These are phyloP conservation scores for Hylaea fasciaria DNA, from an alignment of 2,888 invertebrate species.

Conservation along the genomic window DNA sequence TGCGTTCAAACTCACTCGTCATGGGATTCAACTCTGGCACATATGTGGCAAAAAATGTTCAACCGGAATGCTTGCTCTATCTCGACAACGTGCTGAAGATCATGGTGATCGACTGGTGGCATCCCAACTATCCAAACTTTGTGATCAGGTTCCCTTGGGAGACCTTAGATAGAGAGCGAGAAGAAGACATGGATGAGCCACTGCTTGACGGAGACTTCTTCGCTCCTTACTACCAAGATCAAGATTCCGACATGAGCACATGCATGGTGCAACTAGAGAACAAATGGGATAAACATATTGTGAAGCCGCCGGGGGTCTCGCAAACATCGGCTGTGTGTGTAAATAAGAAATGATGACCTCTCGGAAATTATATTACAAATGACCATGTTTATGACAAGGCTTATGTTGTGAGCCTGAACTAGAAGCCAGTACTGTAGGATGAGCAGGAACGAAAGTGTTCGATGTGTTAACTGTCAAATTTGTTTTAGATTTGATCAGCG, in stretches of 20 bases:
- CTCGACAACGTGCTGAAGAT: constrained; percentile 67
- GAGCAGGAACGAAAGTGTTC: no score
- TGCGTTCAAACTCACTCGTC: constrained; percentile 79
- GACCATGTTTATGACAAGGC: no score
- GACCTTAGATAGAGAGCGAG: constrained; percentile 19
- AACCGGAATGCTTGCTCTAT: constrained; percentile 64
- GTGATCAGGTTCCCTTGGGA: constrained; percentile 55
- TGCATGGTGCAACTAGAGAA: not conserved
- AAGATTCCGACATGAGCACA: not conserved
- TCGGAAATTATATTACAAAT: no score
- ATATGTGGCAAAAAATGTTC: constrained; percentile 58
- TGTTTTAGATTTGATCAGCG: no score
- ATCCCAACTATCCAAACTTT: constrained; percentile 60
- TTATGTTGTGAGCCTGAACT: no score
- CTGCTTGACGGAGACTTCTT: constrained; percentile 66
- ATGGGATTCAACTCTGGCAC: constrained; percentile 78
- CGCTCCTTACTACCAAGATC: constrained; percentile 29
- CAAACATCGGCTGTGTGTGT: no score
- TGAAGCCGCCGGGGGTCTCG: no score
- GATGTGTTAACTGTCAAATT: no score
- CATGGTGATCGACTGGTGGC: constrained; percentile 66
- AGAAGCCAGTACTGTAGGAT: no score
- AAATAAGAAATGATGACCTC: no score
- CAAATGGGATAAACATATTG: not conserved
- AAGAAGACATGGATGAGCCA: constrained; percentile 61